Base-by-base conservation (phyloP, 2,113 vertebrate species). In the Rana temporaria region DNA sequence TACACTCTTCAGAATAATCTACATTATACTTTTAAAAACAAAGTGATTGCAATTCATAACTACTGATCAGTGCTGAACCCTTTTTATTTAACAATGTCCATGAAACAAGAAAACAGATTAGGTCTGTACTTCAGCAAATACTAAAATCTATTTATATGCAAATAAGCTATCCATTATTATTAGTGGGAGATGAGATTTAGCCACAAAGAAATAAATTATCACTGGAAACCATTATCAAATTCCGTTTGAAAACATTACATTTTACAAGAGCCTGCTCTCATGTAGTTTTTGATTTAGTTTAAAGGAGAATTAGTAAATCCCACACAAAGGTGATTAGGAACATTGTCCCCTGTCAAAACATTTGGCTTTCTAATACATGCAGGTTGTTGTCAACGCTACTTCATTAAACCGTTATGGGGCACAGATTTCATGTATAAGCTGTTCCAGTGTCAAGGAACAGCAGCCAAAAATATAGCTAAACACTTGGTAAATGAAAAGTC, bases 71-170 rank as follows among this genome's bases (percentile, higher is more conserved):
- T 74, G n/a, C 55, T 88, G 77, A 85, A 87, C 88, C 67, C 26
- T 18, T 75, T 30, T 84, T 90, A 91, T 86, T 90, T 89, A 92
- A 90, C 78, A 87, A 83, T 56, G 77, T 85, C 75, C 64, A 75
- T 60, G 6, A 15, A 66, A 81, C 66, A 79, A 65, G 38, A 85
- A 72, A 89, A 88, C 0, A 73, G 84, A 90, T 88, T 89, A 89
- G 80, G 81, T 87, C 60, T 89, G 70, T 88, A 85, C 90, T 92
- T 91, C 90, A 90, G 90, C 93, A 96, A 96, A 95, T 85, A 95
- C 85, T 88, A 88, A 94, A 94, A 94, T 94, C 94, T 95, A 97
- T 98, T 97, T 97, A 95, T 95, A 98, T 97, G 96, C 95, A 97
- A 97, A 97, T 98, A 93, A 89, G 89, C 70, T 91, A 91, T 88